A percentile compares a stretch with the other conserved stretches of the same genome.
These are phyloP conservation scores for Discoglossus pictus DNA, from an alignment of 2,797 vertebrate species.

Conservation along the genomic window DNA sequence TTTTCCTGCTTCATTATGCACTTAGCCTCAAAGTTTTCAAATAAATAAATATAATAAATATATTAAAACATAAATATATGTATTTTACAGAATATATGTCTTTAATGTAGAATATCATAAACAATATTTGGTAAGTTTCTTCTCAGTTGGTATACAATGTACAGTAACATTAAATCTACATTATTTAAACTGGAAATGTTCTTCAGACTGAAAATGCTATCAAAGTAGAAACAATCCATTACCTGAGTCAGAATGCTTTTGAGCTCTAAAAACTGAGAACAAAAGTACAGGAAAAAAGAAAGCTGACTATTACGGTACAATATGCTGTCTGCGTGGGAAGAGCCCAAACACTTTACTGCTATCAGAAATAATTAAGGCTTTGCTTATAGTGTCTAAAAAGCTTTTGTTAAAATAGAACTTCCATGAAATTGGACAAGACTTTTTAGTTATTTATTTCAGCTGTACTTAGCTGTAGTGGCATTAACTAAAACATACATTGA, in stretches of 20 bases:
- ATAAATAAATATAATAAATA: too few relatives aligned
- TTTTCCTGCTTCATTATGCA: too few relatives aligned
- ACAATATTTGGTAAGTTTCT: too few relatives aligned
- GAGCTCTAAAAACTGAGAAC: conserved; percentile 8
- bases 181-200: not conserved
- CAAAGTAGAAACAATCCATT: conserved; percentile 5
- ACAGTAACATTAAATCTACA: not conserved
- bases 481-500: too few relatives aligned
- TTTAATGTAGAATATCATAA: too few relatives aligned
- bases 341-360: conserved; percentile 2
- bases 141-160: too few relatives aligned
- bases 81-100: too few relatives aligned
- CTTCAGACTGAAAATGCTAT: not conserved
- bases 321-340: conserved; percentile 17
- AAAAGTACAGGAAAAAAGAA: conserved; percentile 31
- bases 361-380: conserved; percentile 41
- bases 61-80: too few relatives aligned
- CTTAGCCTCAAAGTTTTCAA: too few relatives aligned
- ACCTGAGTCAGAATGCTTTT: conserved; percentile 8
- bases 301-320: conserved; percentile 27
- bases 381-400: conserved; percentile 26
- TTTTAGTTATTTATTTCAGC: not conserved
- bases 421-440: conserved; percentile 1
- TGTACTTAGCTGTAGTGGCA: not conserved
- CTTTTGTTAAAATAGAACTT: conserved; percentile 18